phyloP scores from a whole-genome alignment of 2,797 vertebrate species.

The Macropus fuliginosus region DNA sequence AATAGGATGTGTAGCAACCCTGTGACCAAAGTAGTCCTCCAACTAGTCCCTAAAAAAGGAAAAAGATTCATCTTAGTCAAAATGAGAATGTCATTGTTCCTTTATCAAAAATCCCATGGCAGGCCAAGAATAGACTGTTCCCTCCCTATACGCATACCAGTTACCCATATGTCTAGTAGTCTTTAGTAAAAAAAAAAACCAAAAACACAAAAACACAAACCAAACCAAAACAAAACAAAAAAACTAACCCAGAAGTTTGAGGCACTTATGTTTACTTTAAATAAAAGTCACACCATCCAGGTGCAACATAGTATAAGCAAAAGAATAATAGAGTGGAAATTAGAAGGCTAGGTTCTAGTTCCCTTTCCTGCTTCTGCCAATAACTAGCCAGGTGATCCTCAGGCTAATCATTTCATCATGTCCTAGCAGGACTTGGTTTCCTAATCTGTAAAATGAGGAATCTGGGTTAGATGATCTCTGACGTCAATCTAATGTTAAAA shows the following conservation, averaged over 20 bases:
- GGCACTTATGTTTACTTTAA: neutral
- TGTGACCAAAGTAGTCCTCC: neutral
- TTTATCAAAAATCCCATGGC: neutral
- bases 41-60: neutral
- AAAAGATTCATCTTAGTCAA: neutral
- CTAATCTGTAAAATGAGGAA: neutral
- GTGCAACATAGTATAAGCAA: neutral
- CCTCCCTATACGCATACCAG: neutral
- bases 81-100: neutral
- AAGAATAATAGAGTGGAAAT: neutral
- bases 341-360: neutral
- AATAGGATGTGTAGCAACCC: neutral
- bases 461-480: neutral
- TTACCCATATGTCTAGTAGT: neutral
- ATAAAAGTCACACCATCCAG: constrained; percentile 16
- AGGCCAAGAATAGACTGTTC: neutral
- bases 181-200: neutral
- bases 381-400: neutral
- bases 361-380: neutral
- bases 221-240: too few relatives aligned
- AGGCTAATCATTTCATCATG: neutral
- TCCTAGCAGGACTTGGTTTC: neutral
- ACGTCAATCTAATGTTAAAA: neutral
- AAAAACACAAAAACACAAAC: neutral
- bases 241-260: neutral